phyloP scores from a whole-genome alignment of 2,888 invertebrate genomes.

The Tubulanus polymorphus region DNA sequence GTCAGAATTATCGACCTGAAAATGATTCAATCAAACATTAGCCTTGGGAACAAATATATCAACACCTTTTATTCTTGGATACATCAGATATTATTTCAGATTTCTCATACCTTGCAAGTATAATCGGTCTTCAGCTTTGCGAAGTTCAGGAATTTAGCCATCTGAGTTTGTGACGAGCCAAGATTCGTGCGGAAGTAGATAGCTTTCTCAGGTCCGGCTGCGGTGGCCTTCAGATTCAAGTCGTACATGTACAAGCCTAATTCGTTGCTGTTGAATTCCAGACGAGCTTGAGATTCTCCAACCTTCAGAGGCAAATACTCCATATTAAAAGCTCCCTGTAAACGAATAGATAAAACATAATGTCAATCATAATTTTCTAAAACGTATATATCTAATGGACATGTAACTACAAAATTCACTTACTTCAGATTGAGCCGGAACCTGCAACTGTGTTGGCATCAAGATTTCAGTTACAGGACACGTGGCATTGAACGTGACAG shows the following conservation, averaged over 20 bases:
- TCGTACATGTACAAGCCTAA: conserved; percentile 51
- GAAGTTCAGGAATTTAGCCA: conserved; percentile 52
- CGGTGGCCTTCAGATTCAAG: conserved; percentile 46
- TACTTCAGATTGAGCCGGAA: conserved; percentile 48
- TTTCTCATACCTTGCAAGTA: conserved; percentile 50
- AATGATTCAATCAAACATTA: conserved; percentile 3
- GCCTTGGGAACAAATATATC: too few relatives aligned
- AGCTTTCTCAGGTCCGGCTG: conserved; percentile 49
- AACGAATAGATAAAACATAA: background rate
- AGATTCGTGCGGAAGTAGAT: conserved; percentile 48
- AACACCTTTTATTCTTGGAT: too few relatives aligned
- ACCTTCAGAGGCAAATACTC: conserved; percentile 53
- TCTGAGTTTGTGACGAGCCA: conserved; percentile 41
- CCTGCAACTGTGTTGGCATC: conserved; percentile 43
- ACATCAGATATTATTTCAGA: too few relatives aligned
- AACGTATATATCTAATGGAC: background rate
- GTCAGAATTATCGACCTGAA: conserved; percentile 48
- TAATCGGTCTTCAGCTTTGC: conserved; percentile 54
- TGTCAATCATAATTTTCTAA: background rate
- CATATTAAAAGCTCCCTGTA: conserved; percentile 46
- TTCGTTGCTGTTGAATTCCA: conserved; percentile 50
- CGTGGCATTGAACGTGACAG: conserved; percentile 41
- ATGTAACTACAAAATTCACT: conserved; percentile 9
- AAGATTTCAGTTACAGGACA: conserved; percentile 46
- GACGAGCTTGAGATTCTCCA: conserved; percentile 39